Evolutionary conservation across 2,888 invertebrate species (phyloP).

Genomic region (Neoaliturus tenellus): DNA sequence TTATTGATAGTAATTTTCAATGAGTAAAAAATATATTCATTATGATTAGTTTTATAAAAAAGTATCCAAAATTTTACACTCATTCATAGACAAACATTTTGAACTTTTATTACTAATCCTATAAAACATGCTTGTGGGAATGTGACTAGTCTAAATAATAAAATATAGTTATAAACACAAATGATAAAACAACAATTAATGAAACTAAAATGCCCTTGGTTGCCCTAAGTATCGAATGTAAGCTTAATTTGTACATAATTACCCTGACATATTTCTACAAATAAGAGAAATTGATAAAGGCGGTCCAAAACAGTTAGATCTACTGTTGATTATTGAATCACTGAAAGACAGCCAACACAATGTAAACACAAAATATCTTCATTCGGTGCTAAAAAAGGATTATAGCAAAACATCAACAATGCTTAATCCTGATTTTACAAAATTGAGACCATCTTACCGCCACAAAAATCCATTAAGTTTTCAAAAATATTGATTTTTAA

Average conservation of each 20-base stretch:
- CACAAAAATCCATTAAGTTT: too few species aligned
- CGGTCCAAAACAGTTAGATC: too few species aligned
- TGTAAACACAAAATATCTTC: too few species aligned
- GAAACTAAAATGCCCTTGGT: neutral
- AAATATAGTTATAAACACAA: neutral
- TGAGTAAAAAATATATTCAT: neutral
- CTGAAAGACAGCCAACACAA: too few species aligned
- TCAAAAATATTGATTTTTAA: too few species aligned
- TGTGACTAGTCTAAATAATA: constrained; percentile 1
- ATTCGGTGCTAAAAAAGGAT: too few species aligned
- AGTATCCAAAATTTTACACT: neutral
- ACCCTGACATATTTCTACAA: neutral
- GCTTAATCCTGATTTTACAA: too few species aligned
- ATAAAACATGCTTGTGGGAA: neutral
- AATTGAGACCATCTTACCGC: too few species aligned
- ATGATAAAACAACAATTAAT: neutral
- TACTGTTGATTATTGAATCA: too few species aligned
- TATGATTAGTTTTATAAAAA: neutral
- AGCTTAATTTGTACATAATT: constrained; percentile 24
- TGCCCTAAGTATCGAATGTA: neutral
- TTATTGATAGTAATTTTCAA: neutral
- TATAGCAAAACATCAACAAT: too few species aligned
- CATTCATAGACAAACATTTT: neutral
- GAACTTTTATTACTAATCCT: neutral
- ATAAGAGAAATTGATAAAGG: too few species aligned